A percentile compares a stretch with the other conserved stretches of the same genome.
These are phyloP conservation scores for Gallinago undulata DNA, from an alignment of 2,113 vertebrate genomes.

Conservation along the genomic window DNA sequence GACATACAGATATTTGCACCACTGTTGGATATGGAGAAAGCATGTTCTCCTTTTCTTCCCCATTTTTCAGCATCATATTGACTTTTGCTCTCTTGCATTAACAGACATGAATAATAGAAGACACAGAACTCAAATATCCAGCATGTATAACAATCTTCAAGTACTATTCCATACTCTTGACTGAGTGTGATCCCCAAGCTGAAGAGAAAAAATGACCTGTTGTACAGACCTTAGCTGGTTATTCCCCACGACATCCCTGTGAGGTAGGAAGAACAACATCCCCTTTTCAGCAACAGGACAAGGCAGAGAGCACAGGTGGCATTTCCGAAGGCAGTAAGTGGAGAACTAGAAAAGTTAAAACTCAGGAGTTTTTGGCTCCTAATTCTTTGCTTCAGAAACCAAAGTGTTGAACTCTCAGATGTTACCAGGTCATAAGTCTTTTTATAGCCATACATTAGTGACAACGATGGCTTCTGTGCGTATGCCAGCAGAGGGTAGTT, in stretches of 20 bases:
- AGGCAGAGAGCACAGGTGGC: not conserved
- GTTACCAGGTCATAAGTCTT: not conserved
- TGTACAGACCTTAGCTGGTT: not conserved
- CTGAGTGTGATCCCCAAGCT: not conserved
- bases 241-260: slow-evolving; percentile 46
- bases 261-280: slow-evolving; percentile 33
- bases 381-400: slow-evolving; percentile 19
- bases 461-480: slow-evolving; percentile 27
- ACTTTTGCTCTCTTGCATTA: not conserved
- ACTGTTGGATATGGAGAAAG: not conserved
- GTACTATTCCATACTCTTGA: not conserved
- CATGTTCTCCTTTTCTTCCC: not conserved
- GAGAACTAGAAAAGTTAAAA: slow-evolving; percentile 5
- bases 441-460: not conserved
- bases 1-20: not conserved
- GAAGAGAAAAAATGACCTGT: not conserved
- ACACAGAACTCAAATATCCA: not conserved
- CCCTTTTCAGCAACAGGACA: not conserved
- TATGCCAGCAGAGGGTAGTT: slow-evolving; percentile 9
- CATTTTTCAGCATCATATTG: not conserved
- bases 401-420: not conserved
- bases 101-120: not conserved
- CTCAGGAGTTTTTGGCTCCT: not conserved
- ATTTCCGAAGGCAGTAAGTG: slow-evolving; percentile 7
- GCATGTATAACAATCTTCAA: not conserved